Evolutionary conservation across 2,888 invertebrate species (phyloP).

Genomic region (Frankliniella intonsa): DNA sequence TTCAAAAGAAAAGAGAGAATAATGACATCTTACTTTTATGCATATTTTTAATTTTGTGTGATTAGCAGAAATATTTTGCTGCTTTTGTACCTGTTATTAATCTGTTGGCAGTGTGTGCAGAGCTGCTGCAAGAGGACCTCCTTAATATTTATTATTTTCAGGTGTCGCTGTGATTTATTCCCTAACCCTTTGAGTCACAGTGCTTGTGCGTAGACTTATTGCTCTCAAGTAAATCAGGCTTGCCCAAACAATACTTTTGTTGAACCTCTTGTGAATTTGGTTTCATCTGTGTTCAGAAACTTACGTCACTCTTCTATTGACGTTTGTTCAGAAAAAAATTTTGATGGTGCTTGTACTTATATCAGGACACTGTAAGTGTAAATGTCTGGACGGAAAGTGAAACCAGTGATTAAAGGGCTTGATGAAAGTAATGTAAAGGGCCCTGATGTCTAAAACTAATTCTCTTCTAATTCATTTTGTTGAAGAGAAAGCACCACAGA

Average conservation of each 20-base stretch:
- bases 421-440: no score
- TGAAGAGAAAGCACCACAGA: no score
- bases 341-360: no score
- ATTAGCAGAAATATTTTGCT: not conserved
- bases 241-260: not conserved
- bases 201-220: not conserved
- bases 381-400: no score
- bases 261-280: not conserved
- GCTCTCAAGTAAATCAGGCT: no score
- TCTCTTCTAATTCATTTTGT: no score
- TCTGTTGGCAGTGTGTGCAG: not conserved
- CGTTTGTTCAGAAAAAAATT: no score
- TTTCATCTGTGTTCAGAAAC: not conserved
- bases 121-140: not conserved
- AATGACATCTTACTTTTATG: not conserved
- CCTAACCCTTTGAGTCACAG: constrained; percentile 5
- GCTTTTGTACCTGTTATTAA: not conserved
- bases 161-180: not conserved
- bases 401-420: no score
- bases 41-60: not conserved
- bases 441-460: no score
- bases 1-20: not conserved
- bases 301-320: no score
- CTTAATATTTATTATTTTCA: not conserved
- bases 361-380: no score